Evolutionary conservation across 2,888 invertebrate species (phyloP).

Genomic region (Diplolepis rosae): DNA sequence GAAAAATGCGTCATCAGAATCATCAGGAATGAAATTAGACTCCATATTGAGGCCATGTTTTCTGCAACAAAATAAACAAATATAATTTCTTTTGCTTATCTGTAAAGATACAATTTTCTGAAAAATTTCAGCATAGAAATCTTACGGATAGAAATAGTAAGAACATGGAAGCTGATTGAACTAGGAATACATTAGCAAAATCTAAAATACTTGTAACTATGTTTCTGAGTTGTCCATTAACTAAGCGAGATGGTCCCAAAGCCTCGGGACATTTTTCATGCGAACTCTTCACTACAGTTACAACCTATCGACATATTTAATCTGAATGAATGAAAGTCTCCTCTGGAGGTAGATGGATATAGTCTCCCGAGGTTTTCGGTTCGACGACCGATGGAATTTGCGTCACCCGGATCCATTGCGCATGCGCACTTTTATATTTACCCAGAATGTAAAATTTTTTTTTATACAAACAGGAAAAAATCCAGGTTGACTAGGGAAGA

Average conservation of each 20-base stretch:
- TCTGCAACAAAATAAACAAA: slow-evolving; percentile 53
- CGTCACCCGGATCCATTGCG: slow-evolving; percentile 47
- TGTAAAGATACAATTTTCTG: neutral
- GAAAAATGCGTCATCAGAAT: slow-evolving; percentile 58
- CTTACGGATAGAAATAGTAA: neutral
- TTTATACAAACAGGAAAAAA: no score
- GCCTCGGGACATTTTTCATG: slow-evolving; percentile 19
- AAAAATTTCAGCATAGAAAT: slow-evolving; percentile 5
- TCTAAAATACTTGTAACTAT: neutral
- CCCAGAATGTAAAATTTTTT: neutral
- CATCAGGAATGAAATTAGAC: slow-evolving; percentile 52
- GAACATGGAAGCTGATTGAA: neutral
- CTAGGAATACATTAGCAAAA: neutral
- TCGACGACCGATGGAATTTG: slow-evolving; percentile 62
- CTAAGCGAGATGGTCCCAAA: neutral
- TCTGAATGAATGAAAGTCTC: slow-evolving; percentile 58
- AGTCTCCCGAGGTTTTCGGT: slow-evolving; percentile 52
- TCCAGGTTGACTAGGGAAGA: no score
- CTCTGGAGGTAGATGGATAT: neutral
- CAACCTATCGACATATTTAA: slow-evolving; percentile 41
- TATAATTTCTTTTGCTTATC: no score
- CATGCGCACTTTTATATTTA: neutral
- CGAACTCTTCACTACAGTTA: slow-evolving; percentile 1
- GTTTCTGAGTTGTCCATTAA: neutral
- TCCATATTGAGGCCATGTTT: slow-evolving; percentile 63